Conservation (phyloP, 2,113 vertebrate genomes). For the Patagioenas fasciata region DNA sequence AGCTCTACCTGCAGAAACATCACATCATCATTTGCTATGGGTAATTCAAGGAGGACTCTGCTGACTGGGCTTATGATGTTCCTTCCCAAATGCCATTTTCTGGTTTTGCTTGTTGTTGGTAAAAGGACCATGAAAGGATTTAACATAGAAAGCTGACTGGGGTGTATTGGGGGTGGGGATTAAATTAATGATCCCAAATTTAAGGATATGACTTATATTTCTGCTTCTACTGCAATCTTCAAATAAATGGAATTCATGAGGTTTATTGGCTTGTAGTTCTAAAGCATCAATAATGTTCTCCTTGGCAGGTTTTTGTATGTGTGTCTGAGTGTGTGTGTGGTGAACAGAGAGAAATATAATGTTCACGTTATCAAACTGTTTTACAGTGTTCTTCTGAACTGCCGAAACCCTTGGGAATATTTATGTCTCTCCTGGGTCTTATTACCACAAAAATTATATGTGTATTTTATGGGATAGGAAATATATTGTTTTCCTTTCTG, state of each 20-base stretch:
- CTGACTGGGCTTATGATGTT: background rate
- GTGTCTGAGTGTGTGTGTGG: background rate
- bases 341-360: conserved; percentile 30
- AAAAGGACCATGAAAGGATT: background rate
- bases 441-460: conserved; percentile 59
- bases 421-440: conserved; percentile 42
- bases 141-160: background rate
- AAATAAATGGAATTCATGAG: conserved; percentile 56
- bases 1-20: background rate
- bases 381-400: conserved; percentile 57
- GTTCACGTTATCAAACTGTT: conserved; percentile 58
- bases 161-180: background rate
- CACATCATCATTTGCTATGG: background rate
- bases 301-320: conserved; percentile 34
- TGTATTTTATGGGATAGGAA: conserved; percentile 51
- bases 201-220: conserved; percentile 53
- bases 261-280: conserved; percentile 55
- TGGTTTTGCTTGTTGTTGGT: background rate
- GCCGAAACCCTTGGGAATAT: conserved; percentile 54
- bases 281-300: conserved; percentile 60
- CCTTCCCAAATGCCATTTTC: background rate
- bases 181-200: conserved; percentile 44
- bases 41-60: background rate
- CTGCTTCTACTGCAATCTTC: conserved; percentile 22
- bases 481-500: conserved; percentile 10